phyloP scores from a whole-genome alignment of 2,113 vertebrate species.

The Puma concolor region DNA sequence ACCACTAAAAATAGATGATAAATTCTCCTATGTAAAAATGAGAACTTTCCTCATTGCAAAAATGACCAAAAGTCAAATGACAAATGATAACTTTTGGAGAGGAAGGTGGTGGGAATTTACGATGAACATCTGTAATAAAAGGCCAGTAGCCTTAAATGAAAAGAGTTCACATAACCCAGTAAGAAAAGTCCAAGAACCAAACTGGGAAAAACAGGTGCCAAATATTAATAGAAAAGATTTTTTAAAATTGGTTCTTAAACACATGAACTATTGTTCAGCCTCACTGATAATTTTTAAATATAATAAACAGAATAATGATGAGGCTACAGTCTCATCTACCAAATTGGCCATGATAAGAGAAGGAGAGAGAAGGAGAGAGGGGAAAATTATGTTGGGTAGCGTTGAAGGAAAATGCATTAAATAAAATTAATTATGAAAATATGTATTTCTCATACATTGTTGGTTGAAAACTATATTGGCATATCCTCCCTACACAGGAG shows the following conservation, averaged over 20 bases:
- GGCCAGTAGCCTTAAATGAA: background rate
- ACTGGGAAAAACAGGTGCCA: background rate
- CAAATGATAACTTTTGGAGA: background rate
- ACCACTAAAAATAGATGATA: background rate
- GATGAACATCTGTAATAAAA: background rate
- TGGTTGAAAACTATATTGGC: background rate
- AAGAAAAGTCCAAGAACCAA: background rate
- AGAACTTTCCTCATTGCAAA: background rate
- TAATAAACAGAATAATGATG: background rate
- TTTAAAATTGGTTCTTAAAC: background rate
- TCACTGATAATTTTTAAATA: slow-evolving; percentile 18
- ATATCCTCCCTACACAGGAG: background rate
- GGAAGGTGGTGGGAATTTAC: background rate
- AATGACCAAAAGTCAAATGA: slow-evolving; percentile 11
- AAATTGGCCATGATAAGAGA: background rate
- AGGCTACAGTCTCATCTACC: background rate
- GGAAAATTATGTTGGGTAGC: background rate
- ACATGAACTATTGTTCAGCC: background rate
- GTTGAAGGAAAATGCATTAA: background rate
- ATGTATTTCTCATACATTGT: background rate
- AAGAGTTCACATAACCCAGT: background rate
- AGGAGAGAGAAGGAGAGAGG: background rate
- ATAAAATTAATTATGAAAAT: slow-evolving; percentile 1
- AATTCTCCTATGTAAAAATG: background rate
- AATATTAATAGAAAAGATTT: background rate